Base-by-base conservation (phyloP, 2,113 vertebrate genomes). In the Callithrix jacchus region DNA sequence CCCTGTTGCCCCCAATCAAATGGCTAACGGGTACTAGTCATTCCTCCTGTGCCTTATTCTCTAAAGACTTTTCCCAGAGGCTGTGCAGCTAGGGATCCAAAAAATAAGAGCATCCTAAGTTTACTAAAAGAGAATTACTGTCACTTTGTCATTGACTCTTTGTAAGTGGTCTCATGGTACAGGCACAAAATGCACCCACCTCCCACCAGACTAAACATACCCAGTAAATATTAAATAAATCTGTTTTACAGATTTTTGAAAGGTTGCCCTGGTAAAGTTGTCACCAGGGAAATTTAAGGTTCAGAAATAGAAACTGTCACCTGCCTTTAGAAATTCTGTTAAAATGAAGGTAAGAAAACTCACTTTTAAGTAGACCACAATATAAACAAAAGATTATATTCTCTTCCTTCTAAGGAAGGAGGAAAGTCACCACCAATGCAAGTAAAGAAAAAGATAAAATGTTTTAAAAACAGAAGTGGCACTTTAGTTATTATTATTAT, bases 311-410 rank as follows among this genome's bases (percentile, higher is more conserved):
- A 61, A 5, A 49, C 58, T 12, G 8, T 40, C 27, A 20, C 8
- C 13, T 47, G 58, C 35, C 35, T 66, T 11, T 18, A 92, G 2
- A 21, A 16, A 92, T 40, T 79, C n/a, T 81, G 23, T 64, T 68
- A 74, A 74, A 89, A 56, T 42, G 42, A 83, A 96, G 79, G 27
- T 42, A 71, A 74, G 20, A 76, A 30, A 6, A 11, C 37, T 95
- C 45, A 42, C 58, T 84, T 89, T 14, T 32, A 58, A 74, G 76
- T 1, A 58, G 49, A 37, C 32, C 61, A 86, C 25, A 30, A 30
- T 40, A 42, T 52, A 77, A 74, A 45, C 5, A 89, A 89, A 74
- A 40, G 21, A 61, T 42, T 79, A 32, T 30, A 64, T 66, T 85
- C 71, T 76, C 61, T 83, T 25, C 45, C 40, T 95, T 0, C 32